Evolutionary conservation across 1,140 invertebrate genomes (phyloP).

Genomic region (Brachionus sp.): DNA sequence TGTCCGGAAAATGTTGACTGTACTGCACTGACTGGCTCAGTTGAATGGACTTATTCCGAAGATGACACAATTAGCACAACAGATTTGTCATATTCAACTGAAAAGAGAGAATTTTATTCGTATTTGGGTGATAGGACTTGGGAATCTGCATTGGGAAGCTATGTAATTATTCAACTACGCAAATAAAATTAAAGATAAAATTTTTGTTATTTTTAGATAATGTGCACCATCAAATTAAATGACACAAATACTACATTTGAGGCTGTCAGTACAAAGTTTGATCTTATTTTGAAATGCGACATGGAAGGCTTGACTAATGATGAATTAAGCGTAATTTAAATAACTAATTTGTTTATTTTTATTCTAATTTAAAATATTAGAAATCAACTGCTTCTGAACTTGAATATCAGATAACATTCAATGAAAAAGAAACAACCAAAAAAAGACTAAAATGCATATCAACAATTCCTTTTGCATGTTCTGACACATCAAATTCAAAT

Average conservation of each 20-base stretch:
- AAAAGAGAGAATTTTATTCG: neutral
- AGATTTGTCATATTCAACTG: neutral
- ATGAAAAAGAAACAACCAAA: neutral
- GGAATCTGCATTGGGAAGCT: neutral
- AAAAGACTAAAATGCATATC: neutral
- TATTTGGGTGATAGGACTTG: neutral
- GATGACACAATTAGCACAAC: neutral
- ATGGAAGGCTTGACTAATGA: neutral
- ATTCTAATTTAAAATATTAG: neutral
- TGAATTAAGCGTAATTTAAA: neutral
- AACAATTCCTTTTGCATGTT: slow-evolving; percentile 7
- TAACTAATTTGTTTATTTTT: neutral
- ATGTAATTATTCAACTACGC: neutral
- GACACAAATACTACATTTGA: neutral
- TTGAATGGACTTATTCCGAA: neutral
- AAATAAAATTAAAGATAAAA: neutral
- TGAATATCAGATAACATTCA: neutral
- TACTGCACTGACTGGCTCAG: neutral
- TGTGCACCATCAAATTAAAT: neutral
- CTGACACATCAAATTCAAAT: neutral
- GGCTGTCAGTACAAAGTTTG: neutral
- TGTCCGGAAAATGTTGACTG: neutral
- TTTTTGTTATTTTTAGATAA: neutral
- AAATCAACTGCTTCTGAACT: neutral
- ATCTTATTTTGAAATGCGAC: neutral